These are phyloP conservation scores for Hydraecia micacea DNA, from an alignment of 2,888 invertebrate genomes.

Conservation along the genomic window DNA sequence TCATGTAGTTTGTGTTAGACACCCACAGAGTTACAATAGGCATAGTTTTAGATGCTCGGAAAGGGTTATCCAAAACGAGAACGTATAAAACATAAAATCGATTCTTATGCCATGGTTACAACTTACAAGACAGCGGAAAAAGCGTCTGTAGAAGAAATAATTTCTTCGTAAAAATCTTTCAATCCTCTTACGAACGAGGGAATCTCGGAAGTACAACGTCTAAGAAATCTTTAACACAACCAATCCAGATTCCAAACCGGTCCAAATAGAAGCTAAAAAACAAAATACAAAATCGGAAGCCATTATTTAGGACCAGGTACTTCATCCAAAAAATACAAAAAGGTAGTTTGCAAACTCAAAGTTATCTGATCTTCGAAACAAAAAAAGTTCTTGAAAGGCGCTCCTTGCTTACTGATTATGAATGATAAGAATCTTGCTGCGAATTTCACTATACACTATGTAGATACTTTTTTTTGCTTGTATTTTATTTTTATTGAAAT, in stretches of 20 bases:
- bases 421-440: slow-evolving; percentile 60
- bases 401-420: slow-evolving; percentile 76
- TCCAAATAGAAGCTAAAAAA: slow-evolving; percentile 49
- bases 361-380: slow-evolving; percentile 83
- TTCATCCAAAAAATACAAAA: slow-evolving; percentile 75
- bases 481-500: too few relatives aligned
- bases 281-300: slow-evolving; percentile 62
- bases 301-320: slow-evolving; percentile 58
- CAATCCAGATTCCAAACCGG: slow-evolving; percentile 31
- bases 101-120: not conserved
- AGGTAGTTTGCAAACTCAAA: slow-evolving; percentile 83
- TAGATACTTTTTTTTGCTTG: too few relatives aligned
- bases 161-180: not conserved
- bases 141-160: not conserved
- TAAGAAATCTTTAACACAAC: slow-evolving; percentile 25
- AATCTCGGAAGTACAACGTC: slow-evolving; percentile 3
- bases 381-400: slow-evolving; percentile 82
- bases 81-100: not conserved
- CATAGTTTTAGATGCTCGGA: not conserved
- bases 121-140: not conserved
- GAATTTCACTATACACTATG: slow-evolving; percentile 58
- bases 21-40: slow-evolving; percentile 30
- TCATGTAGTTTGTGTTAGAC: slow-evolving; percentile 45
- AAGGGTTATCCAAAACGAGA: not conserved
- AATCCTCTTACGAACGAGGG: not conserved